Conservation (phyloP, 35 echinoderm and acorn worm species). For the Anneissia japonica region DNA sequence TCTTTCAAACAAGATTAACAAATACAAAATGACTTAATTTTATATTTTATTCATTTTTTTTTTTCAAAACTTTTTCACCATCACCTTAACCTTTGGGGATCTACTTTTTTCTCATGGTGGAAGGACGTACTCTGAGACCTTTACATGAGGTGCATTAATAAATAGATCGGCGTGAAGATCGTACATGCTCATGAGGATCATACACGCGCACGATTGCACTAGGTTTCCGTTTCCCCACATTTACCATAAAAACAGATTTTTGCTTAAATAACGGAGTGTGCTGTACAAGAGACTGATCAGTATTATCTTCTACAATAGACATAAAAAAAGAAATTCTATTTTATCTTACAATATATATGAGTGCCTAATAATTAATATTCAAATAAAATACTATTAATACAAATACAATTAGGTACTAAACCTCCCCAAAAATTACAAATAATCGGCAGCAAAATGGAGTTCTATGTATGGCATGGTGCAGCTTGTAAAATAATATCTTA, state of each 20-base stretch:
- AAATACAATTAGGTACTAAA: not conserved
- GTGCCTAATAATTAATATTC: not conserved
- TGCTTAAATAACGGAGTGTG: not conserved
- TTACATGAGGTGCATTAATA: not conserved
- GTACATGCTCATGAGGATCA: no score
- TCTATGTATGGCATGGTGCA: no score
- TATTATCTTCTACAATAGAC: not conserved
- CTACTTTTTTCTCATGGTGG: not conserved
- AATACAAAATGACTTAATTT: not conserved
- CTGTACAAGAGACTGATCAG: not conserved
- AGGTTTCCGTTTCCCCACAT: not conserved
- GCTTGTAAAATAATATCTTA: no score
- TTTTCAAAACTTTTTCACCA: not conserved
- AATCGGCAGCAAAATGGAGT: not conserved
- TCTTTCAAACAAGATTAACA: not conserved
- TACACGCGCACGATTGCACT: not conserved
- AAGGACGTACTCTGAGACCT: not conserved
- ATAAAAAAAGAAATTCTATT: conserved; percentile 1
- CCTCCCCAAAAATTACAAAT: not conserved
- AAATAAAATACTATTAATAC: not conserved
- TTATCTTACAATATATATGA: not conserved
- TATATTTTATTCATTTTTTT: not conserved
- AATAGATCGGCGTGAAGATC: no score
- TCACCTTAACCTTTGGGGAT: not conserved
- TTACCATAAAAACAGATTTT: not conserved